These are phyloP conservation scores for Drosophila rubida DNA, from an alignment of 2,888 invertebrate species.

Conservation along the genomic window DNA sequence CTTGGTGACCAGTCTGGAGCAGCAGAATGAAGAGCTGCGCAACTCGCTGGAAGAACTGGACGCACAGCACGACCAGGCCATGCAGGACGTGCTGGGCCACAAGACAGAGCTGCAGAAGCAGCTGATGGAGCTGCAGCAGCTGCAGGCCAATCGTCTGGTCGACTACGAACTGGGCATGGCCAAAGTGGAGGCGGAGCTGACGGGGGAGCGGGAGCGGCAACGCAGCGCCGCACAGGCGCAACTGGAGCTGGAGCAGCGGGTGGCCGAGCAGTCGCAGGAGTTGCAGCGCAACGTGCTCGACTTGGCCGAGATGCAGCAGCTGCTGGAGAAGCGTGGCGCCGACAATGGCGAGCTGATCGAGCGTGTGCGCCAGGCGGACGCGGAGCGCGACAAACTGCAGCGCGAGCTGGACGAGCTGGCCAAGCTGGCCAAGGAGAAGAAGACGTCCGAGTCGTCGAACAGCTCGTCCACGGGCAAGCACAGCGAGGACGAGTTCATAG, in stretches of 20 bases:
- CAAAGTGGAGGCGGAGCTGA: slow-evolving; percentile 62
- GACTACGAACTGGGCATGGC: slow-evolving; percentile 73
- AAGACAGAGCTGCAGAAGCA: slow-evolving; percentile 87
- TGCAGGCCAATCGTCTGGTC: slow-evolving; percentile 70
- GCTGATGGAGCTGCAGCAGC: slow-evolving; percentile 85
- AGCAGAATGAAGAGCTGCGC: slow-evolving; percentile 85
- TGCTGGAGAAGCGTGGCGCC: slow-evolving; percentile 77
- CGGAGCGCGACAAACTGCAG: slow-evolving; percentile 77
- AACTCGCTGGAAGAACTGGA: slow-evolving; percentile 90
- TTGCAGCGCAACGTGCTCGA: slow-evolving; percentile 70
- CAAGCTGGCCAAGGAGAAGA: slow-evolving; percentile 71
- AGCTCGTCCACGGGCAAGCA: slow-evolving; percentile 78
- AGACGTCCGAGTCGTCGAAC: slow-evolving; percentile 79
- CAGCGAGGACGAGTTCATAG: slow-evolving; percentile 82
- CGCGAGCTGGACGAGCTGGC: slow-evolving; percentile 74
- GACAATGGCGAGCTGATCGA: slow-evolving; percentile 79
- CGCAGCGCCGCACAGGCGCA: slow-evolving; percentile 52
- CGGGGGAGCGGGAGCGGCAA: slow-evolving; percentile 49
- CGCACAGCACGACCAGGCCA: slow-evolving; percentile 89
- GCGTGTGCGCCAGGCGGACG: slow-evolving; percentile 71
- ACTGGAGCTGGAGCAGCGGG: slow-evolving; percentile 58
- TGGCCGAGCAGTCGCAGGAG: slow-evolving; percentile 76
- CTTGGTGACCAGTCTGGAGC: slow-evolving; percentile 85
- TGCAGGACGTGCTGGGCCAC: slow-evolving; percentile 86
- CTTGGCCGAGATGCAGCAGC: slow-evolving; percentile 72